These are phyloP conservation scores for Nomada fabriciana DNA, from an alignment of 2,888 invertebrate genomes.

Conservation along the genomic window DNA sequence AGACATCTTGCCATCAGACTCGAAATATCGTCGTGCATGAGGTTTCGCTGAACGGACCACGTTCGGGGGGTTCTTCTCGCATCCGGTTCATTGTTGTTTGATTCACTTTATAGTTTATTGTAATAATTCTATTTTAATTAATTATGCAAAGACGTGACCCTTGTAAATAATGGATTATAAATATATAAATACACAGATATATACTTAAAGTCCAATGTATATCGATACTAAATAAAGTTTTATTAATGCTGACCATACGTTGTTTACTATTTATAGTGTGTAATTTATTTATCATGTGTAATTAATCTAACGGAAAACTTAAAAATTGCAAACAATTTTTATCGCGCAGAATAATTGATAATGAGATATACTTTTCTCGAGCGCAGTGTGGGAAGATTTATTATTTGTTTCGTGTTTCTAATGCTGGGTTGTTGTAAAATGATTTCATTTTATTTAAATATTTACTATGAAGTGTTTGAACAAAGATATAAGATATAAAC, in stretches of 20 bases:
- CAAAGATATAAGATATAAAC: too few species aligned
- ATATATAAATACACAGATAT: conserved; percentile 42
- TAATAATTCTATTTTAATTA: conserved; percentile 79
- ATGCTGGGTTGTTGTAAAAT: too few species aligned
- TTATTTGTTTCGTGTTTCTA: too few species aligned
- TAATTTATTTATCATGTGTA: too few species aligned
- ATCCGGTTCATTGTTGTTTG: conserved; percentile 78
- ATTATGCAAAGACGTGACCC: conserved; percentile 70
- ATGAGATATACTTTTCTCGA: too few species aligned
- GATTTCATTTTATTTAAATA: too few species aligned
- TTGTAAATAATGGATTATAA: conserved; percentile 79
- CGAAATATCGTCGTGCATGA: conserved; percentile 1
- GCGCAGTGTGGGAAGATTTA: too few species aligned
- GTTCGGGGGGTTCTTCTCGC: conserved; percentile 47
- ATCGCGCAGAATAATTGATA: too few species aligned
- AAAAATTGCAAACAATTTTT: too few species aligned
- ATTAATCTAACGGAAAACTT: too few species aligned
- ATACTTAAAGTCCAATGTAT: conserved; percentile 70
- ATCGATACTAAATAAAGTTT: conserved; percentile 77
- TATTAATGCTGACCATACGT: conserved; percentile 61
- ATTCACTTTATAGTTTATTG: conserved; percentile 82
- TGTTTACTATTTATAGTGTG: too few species aligned
- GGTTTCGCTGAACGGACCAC: conserved; percentile 44
- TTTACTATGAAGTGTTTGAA: too few species aligned
- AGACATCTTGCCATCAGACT: conserved; percentile 71